These are phyloP conservation scores for Poeciliopsis retropinna DNA, from an alignment of 2,113 vertebrate species.

Conservation along the genomic window DNA sequence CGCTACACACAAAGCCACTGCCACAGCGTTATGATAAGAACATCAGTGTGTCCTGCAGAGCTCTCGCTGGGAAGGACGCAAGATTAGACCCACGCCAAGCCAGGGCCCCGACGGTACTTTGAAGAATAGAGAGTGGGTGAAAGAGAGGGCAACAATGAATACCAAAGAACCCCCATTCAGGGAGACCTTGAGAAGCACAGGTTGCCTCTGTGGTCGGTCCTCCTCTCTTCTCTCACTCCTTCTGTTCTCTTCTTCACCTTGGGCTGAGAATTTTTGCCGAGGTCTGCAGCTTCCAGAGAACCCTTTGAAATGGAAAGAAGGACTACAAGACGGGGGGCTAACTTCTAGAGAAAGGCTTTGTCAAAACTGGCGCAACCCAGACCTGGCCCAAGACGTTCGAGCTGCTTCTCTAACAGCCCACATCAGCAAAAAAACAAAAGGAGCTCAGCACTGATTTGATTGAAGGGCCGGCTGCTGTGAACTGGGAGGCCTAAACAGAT, in stretches of 20 bases:
- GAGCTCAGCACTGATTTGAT: slow-evolving; percentile 69
- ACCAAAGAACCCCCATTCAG: slow-evolving; percentile 73
- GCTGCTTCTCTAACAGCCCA: slow-evolving; percentile 72
- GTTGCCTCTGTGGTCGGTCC: slow-evolving; percentile 60
- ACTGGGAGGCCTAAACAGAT: slow-evolving; percentile 72
- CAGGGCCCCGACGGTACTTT: slow-evolving; percentile 53
- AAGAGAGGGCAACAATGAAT: slow-evolving; percentile 76
- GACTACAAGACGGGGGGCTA: slow-evolving; percentile 36
- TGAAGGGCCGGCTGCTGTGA: slow-evolving; percentile 64
- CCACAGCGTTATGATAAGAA: slow-evolving; percentile 76
- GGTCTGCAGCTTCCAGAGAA: slow-evolving; percentile 68
- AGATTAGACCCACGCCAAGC: slow-evolving; percentile 73
- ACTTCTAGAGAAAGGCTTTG: slow-evolving; percentile 62
- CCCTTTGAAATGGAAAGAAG: slow-evolving; percentile 40
- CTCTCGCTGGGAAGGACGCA: slow-evolving; percentile 65
- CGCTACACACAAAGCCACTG: slow-evolving; percentile 69
- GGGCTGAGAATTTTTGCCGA: slow-evolving; percentile 73
- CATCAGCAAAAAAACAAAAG: slow-evolving; percentile 80
- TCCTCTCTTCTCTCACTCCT: slow-evolving; percentile 52
- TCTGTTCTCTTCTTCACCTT: slow-evolving; percentile 65
- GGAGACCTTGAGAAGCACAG: slow-evolving; percentile 70
- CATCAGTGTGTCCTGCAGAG: slow-evolving; percentile 63
- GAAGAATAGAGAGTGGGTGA: slow-evolving; percentile 62
- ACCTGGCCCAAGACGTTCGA: slow-evolving; percentile 65
- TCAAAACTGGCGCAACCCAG: slow-evolving; percentile 75